Conservation (phyloP, 2,113 vertebrate species). For the Meriones unguiculatus region DNA sequence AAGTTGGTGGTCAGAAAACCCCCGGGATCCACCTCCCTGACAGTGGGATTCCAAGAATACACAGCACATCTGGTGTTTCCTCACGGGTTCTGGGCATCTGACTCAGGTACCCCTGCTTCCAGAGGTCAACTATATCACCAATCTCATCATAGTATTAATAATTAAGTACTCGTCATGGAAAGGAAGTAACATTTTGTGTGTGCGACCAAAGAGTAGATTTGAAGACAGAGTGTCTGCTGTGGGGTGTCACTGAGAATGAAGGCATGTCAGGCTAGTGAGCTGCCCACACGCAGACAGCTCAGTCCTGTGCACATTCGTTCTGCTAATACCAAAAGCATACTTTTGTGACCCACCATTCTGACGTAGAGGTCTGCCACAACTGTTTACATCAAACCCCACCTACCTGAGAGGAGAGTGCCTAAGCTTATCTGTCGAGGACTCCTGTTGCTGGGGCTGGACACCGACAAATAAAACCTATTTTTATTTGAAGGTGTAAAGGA, state of each 20-base stretch:
- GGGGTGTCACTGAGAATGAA: too few relatives aligned
- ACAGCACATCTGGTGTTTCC: too few relatives aligned
- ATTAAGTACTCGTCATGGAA: background rate
- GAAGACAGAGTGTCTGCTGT: background rate
- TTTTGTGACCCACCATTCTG: background rate
- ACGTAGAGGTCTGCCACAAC: background rate
- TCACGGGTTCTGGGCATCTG: background rate
- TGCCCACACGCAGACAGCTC: background rate
- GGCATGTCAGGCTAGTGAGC: background rate
- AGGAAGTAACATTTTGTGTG: background rate
- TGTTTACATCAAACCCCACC: background rate
- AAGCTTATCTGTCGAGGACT: too few relatives aligned
- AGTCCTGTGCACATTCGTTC: background rate
- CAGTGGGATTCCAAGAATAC: background rate
- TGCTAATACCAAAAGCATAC: background rate
- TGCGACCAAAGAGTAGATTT: background rate
- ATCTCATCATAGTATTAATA: background rate
- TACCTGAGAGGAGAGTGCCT: background rate
- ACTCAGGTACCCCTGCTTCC: background rate
- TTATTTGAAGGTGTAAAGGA: too few relatives aligned
- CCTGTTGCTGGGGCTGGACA: too few relatives aligned
- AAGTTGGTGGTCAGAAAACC: background rate
- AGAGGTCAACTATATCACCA: background rate
- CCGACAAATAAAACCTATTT: too few relatives aligned
- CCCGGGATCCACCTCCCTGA: too few relatives aligned